A percentile compares a stretch with the other conserved stretches of the same genome.
Conservation (phyloP, 1,140 invertebrate genomes). For the Ceratina australensis region DNA sequence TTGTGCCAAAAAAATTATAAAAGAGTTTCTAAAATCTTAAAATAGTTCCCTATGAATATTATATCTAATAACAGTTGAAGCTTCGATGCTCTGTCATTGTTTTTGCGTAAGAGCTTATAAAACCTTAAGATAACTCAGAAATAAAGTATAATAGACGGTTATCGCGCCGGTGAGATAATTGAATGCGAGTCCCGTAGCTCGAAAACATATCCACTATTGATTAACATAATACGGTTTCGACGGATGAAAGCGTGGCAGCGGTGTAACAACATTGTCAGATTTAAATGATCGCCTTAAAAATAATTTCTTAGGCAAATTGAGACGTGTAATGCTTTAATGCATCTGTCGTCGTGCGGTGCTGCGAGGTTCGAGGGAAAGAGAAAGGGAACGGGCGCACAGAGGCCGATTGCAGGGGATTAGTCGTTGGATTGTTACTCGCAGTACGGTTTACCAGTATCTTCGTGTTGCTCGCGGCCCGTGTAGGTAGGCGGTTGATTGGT, state of each 20-base stretch:
- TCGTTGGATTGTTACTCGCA: conserved; percentile 47
- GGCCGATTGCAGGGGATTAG: conserved; percentile 62
- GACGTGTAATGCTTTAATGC: conserved; percentile 50
- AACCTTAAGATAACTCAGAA: neutral
- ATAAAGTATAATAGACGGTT: neutral
- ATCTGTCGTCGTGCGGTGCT: conserved; percentile 46
- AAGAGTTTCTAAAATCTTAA: too few relatives aligned
- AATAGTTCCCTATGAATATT: too few relatives aligned
- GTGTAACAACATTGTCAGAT: conserved; percentile 28
- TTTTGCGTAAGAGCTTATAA: too few relatives aligned
- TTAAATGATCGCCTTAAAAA: conserved; percentile 25
- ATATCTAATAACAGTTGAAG: too few relatives aligned
- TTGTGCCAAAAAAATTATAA: too few relatives aligned
- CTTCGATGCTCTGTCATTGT: too few relatives aligned
- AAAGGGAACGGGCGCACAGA: conserved; percentile 14
- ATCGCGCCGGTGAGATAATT: neutral
- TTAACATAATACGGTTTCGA: conserved; percentile 11
- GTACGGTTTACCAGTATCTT: conserved; percentile 47
- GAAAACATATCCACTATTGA: neutral
- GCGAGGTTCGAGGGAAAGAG: neutral
- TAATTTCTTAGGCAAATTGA: conserved; percentile 46
- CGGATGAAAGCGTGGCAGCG: neutral
- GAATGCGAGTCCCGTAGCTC: neutral
- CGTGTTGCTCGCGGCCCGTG: conserved; percentile 45
- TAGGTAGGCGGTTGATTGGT: conserved; percentile 62